phyloP scores from a whole-genome alignment of 2,888 invertebrate genomes.

The Orthonevra nobilis region DNA sequence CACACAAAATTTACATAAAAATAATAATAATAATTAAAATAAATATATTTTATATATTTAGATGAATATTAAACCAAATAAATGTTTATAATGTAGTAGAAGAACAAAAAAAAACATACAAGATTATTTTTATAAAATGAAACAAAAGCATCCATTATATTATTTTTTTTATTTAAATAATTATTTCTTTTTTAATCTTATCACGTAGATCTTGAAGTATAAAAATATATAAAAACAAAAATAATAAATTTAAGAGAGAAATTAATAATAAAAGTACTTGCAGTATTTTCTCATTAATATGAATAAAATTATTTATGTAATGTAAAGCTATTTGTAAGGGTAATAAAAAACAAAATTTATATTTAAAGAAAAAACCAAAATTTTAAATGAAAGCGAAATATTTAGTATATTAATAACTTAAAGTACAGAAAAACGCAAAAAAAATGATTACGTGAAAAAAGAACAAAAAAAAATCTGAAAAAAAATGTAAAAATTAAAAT shows the following conservation, averaged over 20 bases:
- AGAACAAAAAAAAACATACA: too few species aligned
- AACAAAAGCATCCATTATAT: not conserved
- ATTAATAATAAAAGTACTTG: slow-evolving; percentile 26
- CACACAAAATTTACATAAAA: slow-evolving; percentile 3
- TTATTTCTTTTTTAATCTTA: not conserved
- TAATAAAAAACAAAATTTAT: slow-evolving; percentile 18
- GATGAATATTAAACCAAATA: slow-evolving; percentile 7
- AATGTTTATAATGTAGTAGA: slow-evolving; percentile 35
- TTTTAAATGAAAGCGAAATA: slow-evolving; percentile 36
- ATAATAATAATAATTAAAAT: not conserved
- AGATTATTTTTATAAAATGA: slow-evolving; percentile 64
- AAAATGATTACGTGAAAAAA: slow-evolving; percentile 29
- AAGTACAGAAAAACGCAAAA: slow-evolving; percentile 4
- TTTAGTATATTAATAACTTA: slow-evolving; percentile 20
- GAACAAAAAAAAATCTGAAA: slow-evolving; percentile 4
- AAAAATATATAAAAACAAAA: not conserved
- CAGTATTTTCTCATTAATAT: slow-evolving; percentile 39
- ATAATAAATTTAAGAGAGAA: slow-evolving; percentile 7
- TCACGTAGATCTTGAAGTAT: slow-evolving; percentile 20
- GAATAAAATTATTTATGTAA: slow-evolving; percentile 52
- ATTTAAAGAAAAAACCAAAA: slow-evolving; percentile 2
- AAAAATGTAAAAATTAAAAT: slow-evolving; percentile 47
- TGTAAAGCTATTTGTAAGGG: slow-evolving; percentile 55
- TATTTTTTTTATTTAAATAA: slow-evolving; percentile 9
- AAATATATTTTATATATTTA: slow-evolving; percentile 11